These are phyloP conservation scores for Morpho deidamia DNA, from an alignment of 2,888 invertebrate genomes.

Conservation along the genomic window DNA sequence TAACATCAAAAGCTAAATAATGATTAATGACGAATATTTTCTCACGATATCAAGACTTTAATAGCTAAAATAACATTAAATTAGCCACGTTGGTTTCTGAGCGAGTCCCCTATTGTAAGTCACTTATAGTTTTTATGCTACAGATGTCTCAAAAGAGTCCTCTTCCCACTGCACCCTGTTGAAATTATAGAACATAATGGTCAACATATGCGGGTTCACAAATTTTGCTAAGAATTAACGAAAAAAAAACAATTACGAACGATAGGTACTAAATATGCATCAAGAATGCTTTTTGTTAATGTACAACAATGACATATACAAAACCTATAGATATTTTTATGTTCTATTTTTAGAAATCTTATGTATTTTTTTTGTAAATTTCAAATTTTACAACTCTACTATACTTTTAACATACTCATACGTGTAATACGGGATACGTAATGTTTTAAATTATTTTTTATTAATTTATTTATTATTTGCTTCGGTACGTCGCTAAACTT, in stretches of 20 bases:
- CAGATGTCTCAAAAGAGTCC: constrained; percentile 20
- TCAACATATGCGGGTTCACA: constrained; percentile 55
- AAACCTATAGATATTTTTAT: too few species aligned
- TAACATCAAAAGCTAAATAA: not conserved
- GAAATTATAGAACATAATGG: constrained; percentile 30
- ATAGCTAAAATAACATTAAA: constrained; percentile 8
- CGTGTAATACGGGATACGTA: too few species aligned
- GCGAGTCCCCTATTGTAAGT: constrained; percentile 9
- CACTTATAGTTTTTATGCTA: constrained; percentile 20
- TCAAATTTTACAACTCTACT: too few species aligned
- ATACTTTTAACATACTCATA: too few species aligned
- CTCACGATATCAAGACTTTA: constrained; percentile 8
- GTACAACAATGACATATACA: too few species aligned
- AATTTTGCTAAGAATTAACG: not conserved
- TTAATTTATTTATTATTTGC: too few species aligned
- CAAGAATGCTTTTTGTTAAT: too few species aligned
- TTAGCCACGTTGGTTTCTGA: constrained; percentile 7
- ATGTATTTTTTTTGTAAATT: too few species aligned
- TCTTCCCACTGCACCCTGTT: constrained; percentile 15
- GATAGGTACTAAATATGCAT: too few species aligned
- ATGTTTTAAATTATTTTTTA: too few species aligned
- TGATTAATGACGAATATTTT: not conserved
- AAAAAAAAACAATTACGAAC: not conserved
- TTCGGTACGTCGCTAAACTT: too few species aligned
- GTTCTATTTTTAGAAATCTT: too few species aligned